Evolutionary conservation across 2,113 vertebrate genomes (phyloP).

Genomic region (Phylloscopus trochiloides): DNA sequence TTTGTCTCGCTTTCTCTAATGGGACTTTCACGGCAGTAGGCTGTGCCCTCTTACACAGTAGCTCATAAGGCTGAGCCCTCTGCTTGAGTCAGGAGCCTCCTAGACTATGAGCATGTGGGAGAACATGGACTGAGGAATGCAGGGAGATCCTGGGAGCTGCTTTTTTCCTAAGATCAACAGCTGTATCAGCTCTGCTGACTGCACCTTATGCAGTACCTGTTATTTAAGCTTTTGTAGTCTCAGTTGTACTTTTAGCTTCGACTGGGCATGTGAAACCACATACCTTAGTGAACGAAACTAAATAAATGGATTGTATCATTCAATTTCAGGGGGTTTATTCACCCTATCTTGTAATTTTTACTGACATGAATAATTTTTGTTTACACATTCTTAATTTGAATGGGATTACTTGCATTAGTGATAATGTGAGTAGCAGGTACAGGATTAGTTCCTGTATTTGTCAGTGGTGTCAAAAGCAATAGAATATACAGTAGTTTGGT

Average conservation of each 20-base stretch:
- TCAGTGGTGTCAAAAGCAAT: not conserved
- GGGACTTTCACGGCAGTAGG: not conserved
- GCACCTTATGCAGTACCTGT: not conserved
- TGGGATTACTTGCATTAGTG: conserved; percentile 25
- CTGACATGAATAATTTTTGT: conserved; percentile 23
- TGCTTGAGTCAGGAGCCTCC: not conserved
- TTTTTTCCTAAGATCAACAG: not conserved
- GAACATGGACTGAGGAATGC: not conserved
- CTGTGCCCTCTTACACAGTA: not conserved
- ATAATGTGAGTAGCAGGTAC: conserved; percentile 19
- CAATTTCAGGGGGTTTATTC: conserved; percentile 11
- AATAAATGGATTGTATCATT: conserved; percentile 10
- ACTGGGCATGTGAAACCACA: not conserved
- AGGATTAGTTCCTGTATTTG: conserved; percentile 42
- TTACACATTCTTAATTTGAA: conserved; percentile 20
- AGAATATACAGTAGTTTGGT: conserved; percentile 31
- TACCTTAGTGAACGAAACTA: conserved; percentile 4
- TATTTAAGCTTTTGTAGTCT: not conserved
- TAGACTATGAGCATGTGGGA: not conserved
- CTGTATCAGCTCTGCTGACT: not conserved
- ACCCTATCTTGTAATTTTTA: conserved; percentile 25
- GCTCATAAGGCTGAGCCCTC: not conserved
- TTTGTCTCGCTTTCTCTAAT: not conserved
- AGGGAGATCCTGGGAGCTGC: not conserved
- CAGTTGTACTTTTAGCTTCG: not conserved